These are phyloP conservation scores for Pantherophis guttatus DNA, from an alignment of 2,113 vertebrate species.

Conservation along the genomic window DNA sequence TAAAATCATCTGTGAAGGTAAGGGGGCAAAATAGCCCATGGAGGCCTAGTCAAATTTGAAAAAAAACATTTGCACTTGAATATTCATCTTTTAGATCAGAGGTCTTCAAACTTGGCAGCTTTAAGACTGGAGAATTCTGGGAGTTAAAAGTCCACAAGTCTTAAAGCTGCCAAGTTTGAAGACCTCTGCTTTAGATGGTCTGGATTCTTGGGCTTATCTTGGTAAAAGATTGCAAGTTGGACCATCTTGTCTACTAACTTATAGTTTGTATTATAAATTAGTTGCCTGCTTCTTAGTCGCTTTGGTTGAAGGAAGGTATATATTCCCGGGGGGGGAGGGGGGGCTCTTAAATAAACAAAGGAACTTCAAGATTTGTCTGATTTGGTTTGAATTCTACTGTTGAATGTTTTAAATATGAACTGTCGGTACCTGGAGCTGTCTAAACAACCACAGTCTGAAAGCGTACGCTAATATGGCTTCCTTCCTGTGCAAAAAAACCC, in stretches of 20 bases:
- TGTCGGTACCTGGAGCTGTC: too few relatives aligned
- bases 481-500: background rate
- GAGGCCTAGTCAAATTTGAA: background rate
- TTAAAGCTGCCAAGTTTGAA: too few relatives aligned
- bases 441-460: too few relatives aligned
- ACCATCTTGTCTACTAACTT: background rate
- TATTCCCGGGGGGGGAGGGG: background rate
- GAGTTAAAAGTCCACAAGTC: too few relatives aligned
- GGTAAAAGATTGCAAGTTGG: background rate
- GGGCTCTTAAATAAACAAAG: background rate
- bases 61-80: background rate
- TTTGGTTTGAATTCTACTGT: background rate
- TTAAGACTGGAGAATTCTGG: too few relatives aligned
- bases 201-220: background rate
- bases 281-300: background rate
- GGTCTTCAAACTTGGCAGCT: too few relatives aligned
- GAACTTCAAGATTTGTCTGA: too few relatives aligned
- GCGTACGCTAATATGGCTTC: background rate
- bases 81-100: slow-evolving; percentile 1
- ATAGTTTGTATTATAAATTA: background rate
- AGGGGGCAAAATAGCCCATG: background rate
- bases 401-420: background rate
- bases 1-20: slow-evolving; percentile 13
- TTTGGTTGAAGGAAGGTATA: background rate
- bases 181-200: background rate